Percentiles rank a stretch among this genome's conserved stretches.
Evolutionary conservation across 2,113 vertebrate genomes (phyloP).

Genomic region (Galemys pyrenaicus): DNA sequence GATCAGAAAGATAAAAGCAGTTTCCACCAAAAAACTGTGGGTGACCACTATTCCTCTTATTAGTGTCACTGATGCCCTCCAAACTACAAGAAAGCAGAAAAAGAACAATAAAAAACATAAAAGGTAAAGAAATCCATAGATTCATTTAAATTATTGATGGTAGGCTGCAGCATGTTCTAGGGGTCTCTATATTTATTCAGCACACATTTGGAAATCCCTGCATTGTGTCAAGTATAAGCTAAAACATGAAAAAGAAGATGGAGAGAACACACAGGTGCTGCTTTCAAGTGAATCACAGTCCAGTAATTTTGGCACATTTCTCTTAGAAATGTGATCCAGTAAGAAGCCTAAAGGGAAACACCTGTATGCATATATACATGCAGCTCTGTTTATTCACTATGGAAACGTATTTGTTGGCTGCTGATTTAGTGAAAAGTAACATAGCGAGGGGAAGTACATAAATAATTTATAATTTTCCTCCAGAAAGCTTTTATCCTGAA

Average conservation of each 20-base stretch:
- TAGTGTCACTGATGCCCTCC: neutral
- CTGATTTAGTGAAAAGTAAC: conserved; percentile 57
- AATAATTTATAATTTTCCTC: conserved; percentile 52
- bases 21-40: neutral
- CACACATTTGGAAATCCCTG: neutral
- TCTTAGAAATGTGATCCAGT: neutral
- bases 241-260: neutral
- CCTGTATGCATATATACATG: neutral
- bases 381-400: conserved; percentile 23
- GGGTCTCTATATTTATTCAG: neutral
- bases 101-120: neutral
- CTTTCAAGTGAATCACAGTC: neutral
- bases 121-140: neutral
- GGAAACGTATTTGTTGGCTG: neutral
- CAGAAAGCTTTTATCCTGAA: conserved; percentile 40
- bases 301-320: conserved; percentile 34
- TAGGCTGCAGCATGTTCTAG: neutral
- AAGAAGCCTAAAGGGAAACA: conserved; percentile 68
- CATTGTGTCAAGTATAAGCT: neutral
- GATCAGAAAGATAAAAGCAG: neutral
- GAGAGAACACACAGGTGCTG: neutral
- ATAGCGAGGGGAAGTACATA: neutral
- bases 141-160: neutral
- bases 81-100: neutral
- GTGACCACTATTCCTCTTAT: neutral